These are phyloP conservation scores for Tragelaphus scriptus DNA, from an alignment of 2,113 vertebrate genomes.

Conservation along the genomic window DNA sequence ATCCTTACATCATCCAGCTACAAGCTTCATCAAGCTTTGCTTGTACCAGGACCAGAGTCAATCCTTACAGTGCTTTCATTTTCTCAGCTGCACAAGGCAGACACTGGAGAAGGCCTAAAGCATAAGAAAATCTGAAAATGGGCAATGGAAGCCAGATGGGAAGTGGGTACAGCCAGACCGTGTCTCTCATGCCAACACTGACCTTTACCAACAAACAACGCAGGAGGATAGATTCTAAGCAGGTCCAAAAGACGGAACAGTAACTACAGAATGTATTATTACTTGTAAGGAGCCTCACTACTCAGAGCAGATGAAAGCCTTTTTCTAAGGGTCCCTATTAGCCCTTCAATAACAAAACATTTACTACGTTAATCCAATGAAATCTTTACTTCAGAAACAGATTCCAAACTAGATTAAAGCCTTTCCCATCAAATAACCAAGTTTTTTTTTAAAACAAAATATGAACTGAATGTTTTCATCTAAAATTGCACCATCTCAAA, in stretches of 20 bases:
- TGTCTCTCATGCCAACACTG: not conserved
- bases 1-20: not conserved
- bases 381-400: slow-evolving; percentile 18
- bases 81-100: not conserved
- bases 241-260: not conserved
- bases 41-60: not conserved
- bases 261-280: not conserved
- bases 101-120: not conserved
- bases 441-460: not conserved
- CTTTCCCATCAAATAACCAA: not conserved
- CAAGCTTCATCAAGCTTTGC: not conserved
- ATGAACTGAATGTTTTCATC: not conserved
- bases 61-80: not conserved
- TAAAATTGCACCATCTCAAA: slow-evolving; percentile 10
- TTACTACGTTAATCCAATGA: not conserved
- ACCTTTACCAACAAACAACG: not conserved
- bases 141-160: not conserved
- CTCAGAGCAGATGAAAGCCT: not conserved
- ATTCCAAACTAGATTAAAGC: not conserved
- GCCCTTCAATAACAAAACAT: not conserved
- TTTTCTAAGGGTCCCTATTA: not conserved
- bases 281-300: not conserved
- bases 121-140: not conserved
- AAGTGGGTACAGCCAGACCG: not conserved
- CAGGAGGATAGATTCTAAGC: not conserved